phyloP scores from a whole-genome alignment of 2,888 invertebrate genomes.

The Dolichomitus sp. region DNA sequence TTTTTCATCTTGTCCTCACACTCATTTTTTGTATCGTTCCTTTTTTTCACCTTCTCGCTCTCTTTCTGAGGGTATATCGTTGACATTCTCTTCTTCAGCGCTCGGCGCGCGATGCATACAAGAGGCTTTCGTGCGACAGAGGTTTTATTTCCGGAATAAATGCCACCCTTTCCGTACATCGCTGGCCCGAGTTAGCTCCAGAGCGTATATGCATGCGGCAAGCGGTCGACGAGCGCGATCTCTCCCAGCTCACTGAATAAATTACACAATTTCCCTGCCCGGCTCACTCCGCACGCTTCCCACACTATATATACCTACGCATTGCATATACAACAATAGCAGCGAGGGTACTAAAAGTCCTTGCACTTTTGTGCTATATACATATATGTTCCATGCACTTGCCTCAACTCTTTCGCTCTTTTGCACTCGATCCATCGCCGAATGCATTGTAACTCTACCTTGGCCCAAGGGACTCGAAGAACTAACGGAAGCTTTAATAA shows the following conservation, averaged over 20 bases:
- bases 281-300: constrained; percentile 54
- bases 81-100: constrained; percentile 44
- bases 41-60: constrained; percentile 11
- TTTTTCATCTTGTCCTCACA: constrained; percentile 47
- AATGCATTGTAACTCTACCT: not conserved
- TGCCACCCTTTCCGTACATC: constrained; percentile 64
- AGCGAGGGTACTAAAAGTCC: constrained; percentile 1
- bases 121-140: constrained; percentile 65
- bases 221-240: constrained; percentile 58
- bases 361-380: constrained; percentile 17
- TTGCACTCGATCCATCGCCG: constrained; percentile 16
- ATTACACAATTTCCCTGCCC: constrained; percentile 78
- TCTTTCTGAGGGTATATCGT: constrained; percentile 15
- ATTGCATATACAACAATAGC: constrained; percentile 17
- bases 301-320: constrained; percentile 20
- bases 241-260: constrained; percentile 77
- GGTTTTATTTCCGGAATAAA: constrained; percentile 72
- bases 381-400: constrained; percentile 10
- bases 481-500: not conserved
- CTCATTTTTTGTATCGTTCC: constrained; percentile 18
- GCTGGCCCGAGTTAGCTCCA: constrained; percentile 23
- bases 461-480: not conserved
- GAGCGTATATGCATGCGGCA: constrained; percentile 34
- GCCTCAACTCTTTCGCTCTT: constrained; percentile 13
- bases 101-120: constrained; percentile 52